Evolutionary conservation across 2,888 invertebrate species (phyloP).

Genomic region (Cerastis rubricosa): DNA sequence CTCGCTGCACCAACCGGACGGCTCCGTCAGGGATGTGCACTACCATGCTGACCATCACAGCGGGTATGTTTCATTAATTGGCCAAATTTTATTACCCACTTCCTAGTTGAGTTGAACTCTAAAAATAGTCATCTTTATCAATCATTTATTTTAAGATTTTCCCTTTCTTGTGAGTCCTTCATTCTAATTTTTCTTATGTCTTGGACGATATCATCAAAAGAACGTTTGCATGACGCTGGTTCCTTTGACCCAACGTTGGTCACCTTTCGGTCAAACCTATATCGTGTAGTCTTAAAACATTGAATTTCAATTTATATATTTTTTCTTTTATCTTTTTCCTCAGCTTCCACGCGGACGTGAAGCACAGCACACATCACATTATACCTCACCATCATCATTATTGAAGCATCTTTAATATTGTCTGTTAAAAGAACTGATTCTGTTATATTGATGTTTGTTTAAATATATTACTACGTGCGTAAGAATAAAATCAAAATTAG

Average conservation of each 20-base stretch:
- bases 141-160: too few relatives aligned
- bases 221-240: too few relatives aligned
- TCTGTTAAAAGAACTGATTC: constrained; percentile 6
- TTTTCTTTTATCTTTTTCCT: neutral
- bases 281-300: too few relatives aligned
- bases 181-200: too few relatives aligned
- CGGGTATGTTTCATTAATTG: constrained; percentile 8
- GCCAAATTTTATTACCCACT: too few relatives aligned
- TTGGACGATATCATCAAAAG: too few relatives aligned
- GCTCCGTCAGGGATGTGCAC: constrained; percentile 88
- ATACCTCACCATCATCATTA: constrained; percentile 67
- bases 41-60: constrained; percentile 82
- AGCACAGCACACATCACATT: constrained; percentile 74
- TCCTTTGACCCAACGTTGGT: too few relatives aligned
- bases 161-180: too few relatives aligned
- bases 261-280: too few relatives aligned
- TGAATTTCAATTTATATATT: too few relatives aligned
- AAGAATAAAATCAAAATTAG: constrained; percentile 5
- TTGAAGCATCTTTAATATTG: neutral
- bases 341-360: constrained; percentile 78
- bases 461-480: neutral
- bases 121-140: too few relatives aligned
- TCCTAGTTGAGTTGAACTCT: too few relatives aligned
- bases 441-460: constrained; percentile 1
- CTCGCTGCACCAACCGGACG: constrained; percentile 86